Conservation (phyloP, 2,113 vertebrate genomes). For the Cisticola juncidis region DNA sequence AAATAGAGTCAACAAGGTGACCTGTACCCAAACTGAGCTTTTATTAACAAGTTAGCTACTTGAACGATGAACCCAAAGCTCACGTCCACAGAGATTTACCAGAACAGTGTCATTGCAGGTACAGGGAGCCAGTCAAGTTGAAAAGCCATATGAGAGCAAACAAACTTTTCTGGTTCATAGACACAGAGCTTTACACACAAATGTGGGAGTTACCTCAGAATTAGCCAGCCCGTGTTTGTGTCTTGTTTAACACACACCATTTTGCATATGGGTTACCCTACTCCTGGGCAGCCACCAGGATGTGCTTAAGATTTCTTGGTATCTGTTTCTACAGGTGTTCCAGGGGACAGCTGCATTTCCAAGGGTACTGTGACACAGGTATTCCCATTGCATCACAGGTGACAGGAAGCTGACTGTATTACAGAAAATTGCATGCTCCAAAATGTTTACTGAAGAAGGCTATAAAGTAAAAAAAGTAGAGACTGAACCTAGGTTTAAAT, state of each 20-base stretch:
- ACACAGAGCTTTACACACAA: not conserved
- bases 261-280: not conserved
- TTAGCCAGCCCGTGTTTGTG: not conserved
- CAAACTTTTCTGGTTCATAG: not conserved
- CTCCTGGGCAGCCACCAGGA: not conserved
- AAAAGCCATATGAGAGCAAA: not conserved
- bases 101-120: not conserved
- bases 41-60: not conserved
- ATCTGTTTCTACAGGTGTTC: not conserved
- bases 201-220: not conserved
- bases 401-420: not conserved
- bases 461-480: not conserved
- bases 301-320: not conserved
- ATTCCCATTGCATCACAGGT: not conserved
- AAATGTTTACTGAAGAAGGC: not conserved
- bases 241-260: rapidly evolving
- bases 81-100: not conserved
- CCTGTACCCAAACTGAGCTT: not conserved
- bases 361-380: not conserved
- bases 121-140: not conserved
- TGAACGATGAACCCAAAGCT: not conserved
- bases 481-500: not conserved
- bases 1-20: not conserved
- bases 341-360: not conserved
- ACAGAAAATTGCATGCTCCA: not conserved